Conservation (phyloP, 2,797 vertebrate genomes). For the Iguana delicatissima region DNA sequence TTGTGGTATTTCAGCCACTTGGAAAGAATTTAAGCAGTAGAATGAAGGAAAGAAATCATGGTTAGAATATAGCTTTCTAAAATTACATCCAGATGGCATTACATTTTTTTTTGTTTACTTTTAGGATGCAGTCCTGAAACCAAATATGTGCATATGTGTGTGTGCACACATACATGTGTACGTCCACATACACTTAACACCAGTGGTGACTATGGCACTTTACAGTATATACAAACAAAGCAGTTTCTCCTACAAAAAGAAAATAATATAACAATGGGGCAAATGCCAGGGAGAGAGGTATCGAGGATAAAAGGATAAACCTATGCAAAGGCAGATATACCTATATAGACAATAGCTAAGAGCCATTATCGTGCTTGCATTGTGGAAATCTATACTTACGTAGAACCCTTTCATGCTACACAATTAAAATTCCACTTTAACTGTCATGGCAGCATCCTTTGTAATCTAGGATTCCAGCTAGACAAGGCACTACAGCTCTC, state of each 20-base stretch:
- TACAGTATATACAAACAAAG: not conserved
- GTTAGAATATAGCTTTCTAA: conserved; percentile 5
- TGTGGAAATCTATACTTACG: no score
- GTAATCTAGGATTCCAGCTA: no score
- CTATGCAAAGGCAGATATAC: not conserved
- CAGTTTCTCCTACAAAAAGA: no score
- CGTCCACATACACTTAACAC: no score
- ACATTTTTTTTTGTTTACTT: not conserved
- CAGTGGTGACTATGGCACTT: no score
- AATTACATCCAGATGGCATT: not conserved
- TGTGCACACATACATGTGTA: not conserved
- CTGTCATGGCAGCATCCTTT: no score
- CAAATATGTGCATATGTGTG: not conserved
- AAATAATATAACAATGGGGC: not conserved
- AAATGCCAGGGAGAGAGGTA: not conserved
- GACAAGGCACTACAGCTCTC: no score
- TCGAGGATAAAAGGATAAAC: not conserved
- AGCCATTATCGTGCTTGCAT: no score
- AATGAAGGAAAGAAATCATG: not conserved
- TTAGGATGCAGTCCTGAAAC: not conserved
- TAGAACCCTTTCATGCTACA: no score
- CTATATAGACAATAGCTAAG: not conserved
- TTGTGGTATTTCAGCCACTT: conserved; percentile 2
- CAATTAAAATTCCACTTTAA: no score
- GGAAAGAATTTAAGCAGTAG: not conserved